A percentile compares a stretch with the other conserved stretches of the same genome.
phyloP scores from a whole-genome alignment of 2,797 vertebrate genomes.

The Cuculus canorus region DNA sequence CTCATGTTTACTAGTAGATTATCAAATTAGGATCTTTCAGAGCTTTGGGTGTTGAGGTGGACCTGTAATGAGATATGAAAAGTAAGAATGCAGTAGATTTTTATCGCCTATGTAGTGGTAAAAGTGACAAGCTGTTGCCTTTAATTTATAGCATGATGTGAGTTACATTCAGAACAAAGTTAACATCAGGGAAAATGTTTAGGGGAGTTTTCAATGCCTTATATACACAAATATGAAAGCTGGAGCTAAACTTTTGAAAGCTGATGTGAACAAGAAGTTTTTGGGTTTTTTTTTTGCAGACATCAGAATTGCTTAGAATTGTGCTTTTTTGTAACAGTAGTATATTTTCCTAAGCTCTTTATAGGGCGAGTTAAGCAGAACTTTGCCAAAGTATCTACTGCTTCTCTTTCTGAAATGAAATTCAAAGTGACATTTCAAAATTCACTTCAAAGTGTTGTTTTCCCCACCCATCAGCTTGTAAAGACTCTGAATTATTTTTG shows the following conservation, averaged over 20 bases:
- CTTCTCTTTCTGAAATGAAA: neutral
- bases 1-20: neutral
- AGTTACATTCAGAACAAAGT: neutral
- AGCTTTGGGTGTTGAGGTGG: neutral
- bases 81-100: neutral
- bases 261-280: neutral
- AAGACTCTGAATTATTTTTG: neutral
- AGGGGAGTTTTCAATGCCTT: neutral
- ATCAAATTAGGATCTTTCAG: neutral
- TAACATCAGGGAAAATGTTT: neutral
- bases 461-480: neutral
- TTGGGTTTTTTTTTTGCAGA: neutral
- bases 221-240: neutral
- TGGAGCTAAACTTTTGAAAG: neutral
- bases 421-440: neutral
- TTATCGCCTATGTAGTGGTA: neutral
- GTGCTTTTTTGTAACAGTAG: neutral
- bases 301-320: neutral
- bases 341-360: neutral
- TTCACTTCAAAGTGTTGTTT: slow-evolving; percentile 7
- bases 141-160: neutral
- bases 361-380: neutral
- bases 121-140: neutral
- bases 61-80: neutral
- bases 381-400: neutral